Evolutionary conservation across 2,113 vertebrate species (phyloP).

Genomic region (Felis chaus): DNA sequence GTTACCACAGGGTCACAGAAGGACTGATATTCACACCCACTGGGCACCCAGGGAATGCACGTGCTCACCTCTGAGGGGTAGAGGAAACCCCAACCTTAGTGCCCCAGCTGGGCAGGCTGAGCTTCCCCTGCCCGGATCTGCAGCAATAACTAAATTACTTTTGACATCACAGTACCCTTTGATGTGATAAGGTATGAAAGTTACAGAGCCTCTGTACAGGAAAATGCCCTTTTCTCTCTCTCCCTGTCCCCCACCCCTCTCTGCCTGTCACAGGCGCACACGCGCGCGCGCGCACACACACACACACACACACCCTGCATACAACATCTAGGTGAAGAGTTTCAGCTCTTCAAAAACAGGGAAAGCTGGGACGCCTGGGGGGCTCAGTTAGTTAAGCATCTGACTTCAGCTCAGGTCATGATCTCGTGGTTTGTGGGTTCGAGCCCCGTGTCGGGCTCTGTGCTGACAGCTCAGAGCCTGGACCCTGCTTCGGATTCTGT

Average conservation of each 20-base stretch:
- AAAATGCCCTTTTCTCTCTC: not conserved
- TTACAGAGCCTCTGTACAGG: not conserved
- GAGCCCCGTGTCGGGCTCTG: too few relatives aligned
- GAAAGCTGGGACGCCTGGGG: too few relatives aligned
- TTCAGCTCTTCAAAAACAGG: not conserved
- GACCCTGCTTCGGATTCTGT: too few relatives aligned
- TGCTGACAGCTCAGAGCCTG: too few relatives aligned
- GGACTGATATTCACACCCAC: conserved; percentile 30
- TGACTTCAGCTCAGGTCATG: too few relatives aligned
- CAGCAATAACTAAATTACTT: not conserved
- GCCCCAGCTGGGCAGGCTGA: not conserved
- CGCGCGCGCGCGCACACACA: not conserved
- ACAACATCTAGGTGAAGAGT: not conserved
- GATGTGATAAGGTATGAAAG: not conserved
- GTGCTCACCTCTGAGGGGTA: not conserved
- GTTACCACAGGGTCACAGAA: conserved; percentile 60
- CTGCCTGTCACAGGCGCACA: not conserved
- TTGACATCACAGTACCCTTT: not conserved
- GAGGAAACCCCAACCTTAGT: not conserved
- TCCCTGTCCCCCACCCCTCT: not conserved
- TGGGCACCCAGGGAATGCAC: not conserved
- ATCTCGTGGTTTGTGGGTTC: too few relatives aligned
- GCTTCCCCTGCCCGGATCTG: not conserved
- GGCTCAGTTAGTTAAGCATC: too few relatives aligned
- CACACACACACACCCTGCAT: not conserved